Base-by-base conservation (phyloP, 2,113 vertebrate species). In the Vimba vimba region DNA sequence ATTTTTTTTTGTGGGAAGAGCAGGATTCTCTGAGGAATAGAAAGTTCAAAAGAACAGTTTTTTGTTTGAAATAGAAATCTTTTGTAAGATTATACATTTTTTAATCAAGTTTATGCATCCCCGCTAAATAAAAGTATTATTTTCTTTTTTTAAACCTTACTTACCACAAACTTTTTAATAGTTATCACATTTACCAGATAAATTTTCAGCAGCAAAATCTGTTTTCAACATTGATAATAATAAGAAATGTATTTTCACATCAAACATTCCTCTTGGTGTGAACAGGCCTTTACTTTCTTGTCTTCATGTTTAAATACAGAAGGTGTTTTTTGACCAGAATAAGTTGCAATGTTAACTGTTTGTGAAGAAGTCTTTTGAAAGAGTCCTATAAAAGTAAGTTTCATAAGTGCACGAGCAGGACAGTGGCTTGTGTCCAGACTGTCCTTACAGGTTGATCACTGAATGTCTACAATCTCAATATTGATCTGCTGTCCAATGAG, bases 351-450 rank as follows among this genome's bases (percentile, higher is more conserved):
- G 3, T 9, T 15, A 8, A 8, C 39, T 43, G 17, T 36, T 6
- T 55, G 19, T 78, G 30, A 78, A 78, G 19, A 50, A 23, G 30
- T 59, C 50, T 12, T 78, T 78, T 36, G 30, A 59, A 45, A 45
- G 39, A 75, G 55, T 84, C 23, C 78, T 27, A 86, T 85, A 82
- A 79, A 73, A 85, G 68, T 66, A 85, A 55, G 55, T 62, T 69
- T 87, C 64, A 45, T 15, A 86, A 59, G 62, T 55, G 74, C 60
- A 50, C 43, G 50, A 84, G 76, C 80, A 82, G 82, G 79, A 87
- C 86, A 85, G 57, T 50, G 64, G 62, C 82, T 86, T 85, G 83
- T 89, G 84, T 80, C 69, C 83, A 87, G 85, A 84, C 45, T 64
- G 86, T 60, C 76, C 55, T 88, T 78, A 78, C 52, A 83, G 57